Conservation (phyloP, 1,140 invertebrate species). For the Homalodisca vitripennis region DNA sequence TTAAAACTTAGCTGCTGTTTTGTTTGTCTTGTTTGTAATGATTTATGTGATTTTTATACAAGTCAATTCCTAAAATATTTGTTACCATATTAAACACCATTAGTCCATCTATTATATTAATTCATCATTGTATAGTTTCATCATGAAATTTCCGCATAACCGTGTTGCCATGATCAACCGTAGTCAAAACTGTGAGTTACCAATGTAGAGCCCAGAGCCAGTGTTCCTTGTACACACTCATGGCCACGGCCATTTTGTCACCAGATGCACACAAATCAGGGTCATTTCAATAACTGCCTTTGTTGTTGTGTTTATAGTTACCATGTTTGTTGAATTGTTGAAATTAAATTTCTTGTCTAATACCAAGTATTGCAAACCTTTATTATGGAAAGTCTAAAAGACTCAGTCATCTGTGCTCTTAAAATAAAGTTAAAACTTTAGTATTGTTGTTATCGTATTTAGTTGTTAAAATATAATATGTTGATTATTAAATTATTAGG, state of each 20-base stretch:
- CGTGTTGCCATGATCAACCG: constrained; percentile 4
- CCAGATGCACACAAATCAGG: constrained; percentile 11
- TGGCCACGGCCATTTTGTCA: not conserved
- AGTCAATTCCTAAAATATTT: constrained; percentile 30
- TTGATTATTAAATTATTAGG: too few species aligned
- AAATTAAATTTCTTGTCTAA: constrained; percentile 3
- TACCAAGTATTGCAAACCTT: not conserved
- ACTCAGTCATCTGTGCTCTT: not conserved
- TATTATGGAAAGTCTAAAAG: not conserved
- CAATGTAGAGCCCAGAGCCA: constrained; percentile 12
- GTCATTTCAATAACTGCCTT: constrained; percentile 14
- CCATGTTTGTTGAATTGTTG: not conserved
- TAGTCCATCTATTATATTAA: constrained; percentile 8
- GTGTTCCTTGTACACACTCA: not conserved
- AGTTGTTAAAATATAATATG: too few species aligned
- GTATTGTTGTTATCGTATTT: too few species aligned
- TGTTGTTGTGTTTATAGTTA: constrained; percentile 14
- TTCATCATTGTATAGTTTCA: constrained; percentile 19
- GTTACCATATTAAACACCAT: constrained; percentile 30
- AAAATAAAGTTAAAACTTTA: not conserved
- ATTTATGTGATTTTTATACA: constrained; percentile 22
- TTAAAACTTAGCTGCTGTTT: constrained; percentile 19
- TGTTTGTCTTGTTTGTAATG: constrained; percentile 13
- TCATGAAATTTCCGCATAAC: constrained; percentile 12
- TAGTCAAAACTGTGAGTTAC: constrained; percentile 23